Percentiles rank a stretch among this genome's conserved stretches.
These are phyloP conservation scores for Procambarus virginalis DNA, from an alignment of 1,140 invertebrate genomes.

Conservation along the genomic window DNA sequence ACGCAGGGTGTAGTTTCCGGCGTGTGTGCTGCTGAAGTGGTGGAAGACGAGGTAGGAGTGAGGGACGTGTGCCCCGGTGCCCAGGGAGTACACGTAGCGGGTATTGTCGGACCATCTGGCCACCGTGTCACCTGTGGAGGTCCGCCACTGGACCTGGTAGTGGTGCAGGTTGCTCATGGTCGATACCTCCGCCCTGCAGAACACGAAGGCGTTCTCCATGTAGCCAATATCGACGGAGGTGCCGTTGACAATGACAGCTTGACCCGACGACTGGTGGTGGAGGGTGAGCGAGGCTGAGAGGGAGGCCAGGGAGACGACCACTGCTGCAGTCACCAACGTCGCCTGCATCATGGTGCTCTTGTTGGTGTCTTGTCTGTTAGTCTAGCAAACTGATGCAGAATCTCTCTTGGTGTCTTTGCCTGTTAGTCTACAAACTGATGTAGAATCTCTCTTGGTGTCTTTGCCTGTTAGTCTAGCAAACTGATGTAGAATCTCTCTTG, in stretches of 20 bases:
- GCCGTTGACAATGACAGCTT: not conserved
- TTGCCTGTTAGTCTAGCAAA: too few relatives aligned
- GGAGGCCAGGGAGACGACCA: not conserved
- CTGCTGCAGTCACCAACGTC: not conserved
- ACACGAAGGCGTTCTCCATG: conserved; percentile 2
- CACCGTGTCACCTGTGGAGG: not conserved
- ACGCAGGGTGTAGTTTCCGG: conserved; percentile 5
- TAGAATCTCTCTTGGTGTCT: too few relatives aligned
- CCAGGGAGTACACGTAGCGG: not conserved
- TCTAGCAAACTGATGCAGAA: too few relatives aligned
- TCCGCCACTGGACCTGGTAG: not conserved
- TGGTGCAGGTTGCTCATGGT: not conserved
- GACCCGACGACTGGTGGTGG: not conserved
- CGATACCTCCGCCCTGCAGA: not conserved
- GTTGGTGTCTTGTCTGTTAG: too few relatives aligned
- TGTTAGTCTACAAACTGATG: too few relatives aligned
- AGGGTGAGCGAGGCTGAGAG: not conserved
- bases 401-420: too few relatives aligned
- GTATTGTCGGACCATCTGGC: not conserved
- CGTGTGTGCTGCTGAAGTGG: not conserved
- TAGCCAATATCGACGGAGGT: not conserved
- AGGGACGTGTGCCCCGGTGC: not conserved
- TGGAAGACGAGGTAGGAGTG: conserved; percentile 8
- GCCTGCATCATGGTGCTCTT: not conserved
- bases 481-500: too few relatives aligned